Percentiles rank a stretch among this genome's conserved stretches.
These are phyloP conservation scores for Dryadula phaetusa DNA, from an alignment of 2,888 invertebrate species.

Conservation along the genomic window DNA sequence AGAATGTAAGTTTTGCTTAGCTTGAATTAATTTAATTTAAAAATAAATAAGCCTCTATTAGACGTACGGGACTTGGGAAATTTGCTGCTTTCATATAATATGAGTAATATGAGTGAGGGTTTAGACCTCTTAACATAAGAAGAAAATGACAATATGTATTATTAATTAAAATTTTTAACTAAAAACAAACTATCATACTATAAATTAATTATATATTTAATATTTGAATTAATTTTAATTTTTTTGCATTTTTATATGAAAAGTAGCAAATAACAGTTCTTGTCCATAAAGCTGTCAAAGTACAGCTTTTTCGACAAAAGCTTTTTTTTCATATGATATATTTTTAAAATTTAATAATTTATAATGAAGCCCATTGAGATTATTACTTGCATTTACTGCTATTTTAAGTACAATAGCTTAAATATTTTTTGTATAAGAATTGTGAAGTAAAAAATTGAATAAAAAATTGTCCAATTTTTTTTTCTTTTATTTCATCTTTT, in stretches of 20 bases:
- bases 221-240: not conserved
- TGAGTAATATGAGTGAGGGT: too few species aligned
- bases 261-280: constrained; percentile 62
- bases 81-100: constrained; percentile 35
- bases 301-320: constrained; percentile 62
- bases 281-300: constrained; percentile 58
- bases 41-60: constrained; percentile 3
- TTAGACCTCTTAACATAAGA: too few species aligned
- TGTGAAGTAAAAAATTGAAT: constrained; percentile 13
- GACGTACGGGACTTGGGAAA: constrained; percentile 9
- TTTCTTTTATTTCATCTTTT: not conserved
- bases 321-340: constrained; percentile 31
- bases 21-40: not conserved
- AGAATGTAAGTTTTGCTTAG: not conserved
- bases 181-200: too few species aligned
- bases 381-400: constrained; percentile 49
- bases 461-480: not conserved
- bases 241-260: constrained; percentile 42
- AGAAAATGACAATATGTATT: too few species aligned
- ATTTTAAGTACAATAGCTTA: constrained; percentile 27
- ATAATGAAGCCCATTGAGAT: constrained; percentile 30
- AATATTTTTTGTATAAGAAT: constrained; percentile 25
- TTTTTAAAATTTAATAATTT: constrained; percentile 29
- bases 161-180: too few species aligned
- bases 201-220: too few species aligned